Evolutionary conservation across 2,113 vertebrate species (phyloP).

Genomic region (Panthera uncia): DNA sequence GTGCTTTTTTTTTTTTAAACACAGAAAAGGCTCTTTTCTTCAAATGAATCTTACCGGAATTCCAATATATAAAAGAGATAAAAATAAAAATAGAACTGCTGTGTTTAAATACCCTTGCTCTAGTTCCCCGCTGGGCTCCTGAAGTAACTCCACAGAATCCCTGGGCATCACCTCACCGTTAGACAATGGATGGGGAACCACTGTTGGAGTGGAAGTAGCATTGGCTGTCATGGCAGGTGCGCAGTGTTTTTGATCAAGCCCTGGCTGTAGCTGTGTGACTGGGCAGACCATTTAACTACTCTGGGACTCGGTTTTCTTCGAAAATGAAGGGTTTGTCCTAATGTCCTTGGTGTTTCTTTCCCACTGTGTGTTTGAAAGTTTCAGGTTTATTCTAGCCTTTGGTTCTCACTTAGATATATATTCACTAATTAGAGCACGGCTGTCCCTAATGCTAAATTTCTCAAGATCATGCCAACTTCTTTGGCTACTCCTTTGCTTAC

Average conservation of each 20-base stretch:
- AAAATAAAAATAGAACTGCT: neutral
- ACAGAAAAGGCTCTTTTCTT: neutral
- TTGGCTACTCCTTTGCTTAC: neutral
- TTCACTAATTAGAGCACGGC: neutral
- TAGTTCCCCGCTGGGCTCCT: fast-evolving
- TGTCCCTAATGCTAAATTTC: neutral
- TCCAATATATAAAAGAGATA: neutral
- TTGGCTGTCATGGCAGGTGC: neutral
- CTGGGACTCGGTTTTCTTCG: neutral
- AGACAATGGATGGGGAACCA: neutral
- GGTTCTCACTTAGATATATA: neutral
- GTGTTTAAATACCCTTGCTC: neutral
- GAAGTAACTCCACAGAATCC: neutral
- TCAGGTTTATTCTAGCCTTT: neutral
- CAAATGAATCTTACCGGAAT: neutral
- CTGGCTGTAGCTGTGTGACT: neutral
- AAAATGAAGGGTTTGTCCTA: neutral
- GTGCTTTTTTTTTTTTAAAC: neutral
- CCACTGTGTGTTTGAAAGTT: neutral
- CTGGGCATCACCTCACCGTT: fast-evolving
- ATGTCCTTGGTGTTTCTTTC: neutral
- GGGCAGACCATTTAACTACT: neutral
- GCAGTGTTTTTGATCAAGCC: neutral
- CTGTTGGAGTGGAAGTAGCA: neutral
- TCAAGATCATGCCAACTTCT: neutral